Base-by-base conservation (phyloP, 2,113 vertebrate species). In the Trematomus loennbergii region DNA sequence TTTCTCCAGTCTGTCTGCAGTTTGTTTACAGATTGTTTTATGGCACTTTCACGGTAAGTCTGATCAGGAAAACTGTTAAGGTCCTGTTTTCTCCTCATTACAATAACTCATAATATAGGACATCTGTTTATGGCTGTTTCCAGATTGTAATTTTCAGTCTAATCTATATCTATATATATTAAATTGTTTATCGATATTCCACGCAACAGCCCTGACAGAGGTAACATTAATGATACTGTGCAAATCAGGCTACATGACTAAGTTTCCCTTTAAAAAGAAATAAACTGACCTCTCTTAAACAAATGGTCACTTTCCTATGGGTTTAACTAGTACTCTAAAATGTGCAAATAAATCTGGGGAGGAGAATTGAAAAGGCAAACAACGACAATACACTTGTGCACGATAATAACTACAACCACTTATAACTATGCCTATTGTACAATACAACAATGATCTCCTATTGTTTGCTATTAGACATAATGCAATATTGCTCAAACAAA, bases 391-490 rank as follows among this genome's bases (percentile, higher is more conserved):
- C 81, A 92, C 89, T 87, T 92, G 89, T 87, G 87, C 91, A 94
- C 89, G 55, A 92, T 84, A 84, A 89, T 78, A 87, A 91, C 88
- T 92, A 91, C 88, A 53, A 90, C 89, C 91, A 92, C 91, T 90
- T 88, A 85, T 70, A 90, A 86, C 89, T 89, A 93, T 87, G 88
- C 81, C 75, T 93, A 93, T 83, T 87, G 79, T 90, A 93, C 86
- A 89, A 85, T 89, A 91, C 89, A 79, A 91, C 86, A 86, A 91
- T 89, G 86, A 86, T 85, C 79, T 79, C 84, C 85, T 91, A 88
- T 87, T 84, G 85, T 90, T 87, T 84, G 69, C 84, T 89, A 88
- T 77, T 81, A 84, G 79, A 91, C 83, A 75, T 79, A 80, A 91
- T 86, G 84, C 65, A 72, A 65, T 82, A 77, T 82, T 82, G 64